These are phyloP conservation scores for Ecliptopera silaceata DNA, from an alignment of 2,888 invertebrate species.

Conservation along the genomic window DNA sequence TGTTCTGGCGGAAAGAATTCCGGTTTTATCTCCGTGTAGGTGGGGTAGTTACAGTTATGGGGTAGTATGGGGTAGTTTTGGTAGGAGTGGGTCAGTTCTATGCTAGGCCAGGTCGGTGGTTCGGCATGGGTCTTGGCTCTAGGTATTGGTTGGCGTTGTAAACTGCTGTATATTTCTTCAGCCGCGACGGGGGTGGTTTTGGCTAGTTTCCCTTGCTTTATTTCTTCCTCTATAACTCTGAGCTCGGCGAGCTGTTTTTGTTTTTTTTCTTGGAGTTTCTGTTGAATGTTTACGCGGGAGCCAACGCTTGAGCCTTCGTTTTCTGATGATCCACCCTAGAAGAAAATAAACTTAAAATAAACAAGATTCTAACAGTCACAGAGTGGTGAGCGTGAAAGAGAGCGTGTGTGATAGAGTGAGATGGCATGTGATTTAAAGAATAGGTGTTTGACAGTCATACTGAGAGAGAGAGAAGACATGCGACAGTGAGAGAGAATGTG, in stretches of 20 bases:
- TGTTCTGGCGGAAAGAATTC: constrained; percentile 54
- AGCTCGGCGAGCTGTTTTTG: constrained; percentile 93
- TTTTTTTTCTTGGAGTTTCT: constrained; percentile 93
- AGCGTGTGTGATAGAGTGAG: too few species aligned
- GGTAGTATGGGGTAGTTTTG: constrained; percentile 73
- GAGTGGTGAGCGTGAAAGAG: too few species aligned
- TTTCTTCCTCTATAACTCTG: constrained; percentile 90
- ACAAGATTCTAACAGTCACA: too few species aligned
- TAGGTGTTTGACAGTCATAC: too few species aligned
- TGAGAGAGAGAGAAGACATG: too few species aligned
- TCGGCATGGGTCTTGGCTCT: constrained; percentile 86
- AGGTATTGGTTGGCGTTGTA: constrained; percentile 86
- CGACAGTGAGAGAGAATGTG: too few species aligned
- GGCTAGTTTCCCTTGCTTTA: constrained; percentile 90
- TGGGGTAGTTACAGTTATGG: constrained; percentile 70
- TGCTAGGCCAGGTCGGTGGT: constrained; percentile 78
- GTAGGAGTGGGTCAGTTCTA: constrained; percentile 73
- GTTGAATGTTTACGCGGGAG: constrained; percentile 92
- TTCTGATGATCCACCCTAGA: constrained; percentile 86
- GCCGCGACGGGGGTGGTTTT: constrained; percentile 79
- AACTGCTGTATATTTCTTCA: constrained; percentile 81
- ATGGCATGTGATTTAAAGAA: too few species aligned
- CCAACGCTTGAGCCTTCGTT: constrained; percentile 89
- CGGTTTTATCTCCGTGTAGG: constrained; percentile 73
- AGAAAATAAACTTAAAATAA: not conserved